Evolutionary conservation across 2,113 vertebrate species (phyloP).

Genomic region (Proterorhinus semilunaris): DNA sequence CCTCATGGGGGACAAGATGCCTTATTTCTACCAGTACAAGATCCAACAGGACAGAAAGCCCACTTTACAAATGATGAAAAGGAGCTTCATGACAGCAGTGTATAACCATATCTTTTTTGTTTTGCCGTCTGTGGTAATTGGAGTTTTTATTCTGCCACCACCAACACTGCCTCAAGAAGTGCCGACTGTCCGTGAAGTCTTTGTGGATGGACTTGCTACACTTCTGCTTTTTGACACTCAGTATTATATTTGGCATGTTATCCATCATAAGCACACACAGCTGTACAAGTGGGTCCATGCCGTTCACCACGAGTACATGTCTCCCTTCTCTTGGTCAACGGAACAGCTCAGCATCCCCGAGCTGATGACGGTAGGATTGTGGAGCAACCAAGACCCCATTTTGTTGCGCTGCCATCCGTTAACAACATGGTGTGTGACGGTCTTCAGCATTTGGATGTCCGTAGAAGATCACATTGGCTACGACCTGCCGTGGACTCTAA

Average conservation of each 20-base stretch:
- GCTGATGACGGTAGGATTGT: constrained; percentile 70
- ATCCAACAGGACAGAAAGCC: constrained; percentile 66
- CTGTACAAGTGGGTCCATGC: constrained; percentile 71
- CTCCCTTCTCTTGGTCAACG: constrained; percentile 70
- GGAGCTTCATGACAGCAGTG: constrained; percentile 51
- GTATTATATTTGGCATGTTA: constrained; percentile 72
- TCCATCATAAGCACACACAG: constrained; percentile 69
- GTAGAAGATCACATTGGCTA: constrained; percentile 78
- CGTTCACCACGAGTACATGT: constrained; percentile 66
- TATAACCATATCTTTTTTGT: constrained; percentile 74
- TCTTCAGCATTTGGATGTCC: constrained; percentile 73
- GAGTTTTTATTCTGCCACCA: constrained; percentile 49
- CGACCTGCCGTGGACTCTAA: constrained; percentile 69
- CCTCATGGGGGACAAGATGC: constrained; percentile 61
- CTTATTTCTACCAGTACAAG: constrained; percentile 64
- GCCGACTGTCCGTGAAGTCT: constrained; percentile 58
- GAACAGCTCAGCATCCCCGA: constrained; percentile 72
- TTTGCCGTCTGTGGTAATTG: constrained; percentile 52
- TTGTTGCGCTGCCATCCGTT: constrained; percentile 66
- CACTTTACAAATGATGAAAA: constrained; percentile 62
- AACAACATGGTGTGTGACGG: constrained; percentile 59
- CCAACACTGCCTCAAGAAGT: constrained; percentile 54
- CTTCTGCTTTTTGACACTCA: constrained; percentile 76
- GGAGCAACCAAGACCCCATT: constrained; percentile 69
- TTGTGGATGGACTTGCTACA: constrained; percentile 52